Base-by-base conservation (phyloP, 2,888 invertebrate genomes). In the Zygaena filipendulae region DNA sequence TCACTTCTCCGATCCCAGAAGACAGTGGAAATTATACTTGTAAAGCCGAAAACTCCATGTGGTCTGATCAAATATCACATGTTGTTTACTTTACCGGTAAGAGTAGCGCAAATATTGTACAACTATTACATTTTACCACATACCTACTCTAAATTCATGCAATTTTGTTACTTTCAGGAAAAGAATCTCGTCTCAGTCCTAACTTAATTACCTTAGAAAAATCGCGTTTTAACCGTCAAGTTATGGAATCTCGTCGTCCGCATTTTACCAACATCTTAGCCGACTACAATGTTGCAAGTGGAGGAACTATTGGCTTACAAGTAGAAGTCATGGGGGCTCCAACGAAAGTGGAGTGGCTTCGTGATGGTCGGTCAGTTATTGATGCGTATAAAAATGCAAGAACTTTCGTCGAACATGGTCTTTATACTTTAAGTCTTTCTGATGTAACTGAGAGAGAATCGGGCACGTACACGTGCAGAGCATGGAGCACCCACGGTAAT, bases 241-340 rank as follows among this genome's bases (percentile, higher is more conserved):
- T 55, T 12, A 43, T 64, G 25, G 79, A 75, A 50, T 79, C 82
- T n/a, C 72, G 85, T 23, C 79, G 84, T 37, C 91, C 91, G 1
- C 85, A 87, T 47, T 87, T 91, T 45, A 79, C 86, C 1, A 84
- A 82, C 33, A 83, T 87, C 1, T 60, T 91, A 12, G 84, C 84
- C 1, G 90, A 91, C 51, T 86, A 88, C 49, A 83, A 84, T 29
- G 90, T 92, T 1, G 84, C 87, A 3, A 75, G 81, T 32, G 92
- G 92, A 1, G 92, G 92, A 19, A 90, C 91, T 0, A 87, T 91
- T 35, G 92, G 91, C 3, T 82, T 93, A 11, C 91, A 92, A 58
- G 90, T 92, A 1, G 88, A 91, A 60, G 86, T 91, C 18, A 85
- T 85, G 56, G 89, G 88, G 49, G 74, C 74, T 11, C 85, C 87